Percentiles rank a stretch among this genome's conserved stretches.
Conservation (phyloP, 2,113 vertebrate genomes). For the Monarcha castaneiventris region DNA sequence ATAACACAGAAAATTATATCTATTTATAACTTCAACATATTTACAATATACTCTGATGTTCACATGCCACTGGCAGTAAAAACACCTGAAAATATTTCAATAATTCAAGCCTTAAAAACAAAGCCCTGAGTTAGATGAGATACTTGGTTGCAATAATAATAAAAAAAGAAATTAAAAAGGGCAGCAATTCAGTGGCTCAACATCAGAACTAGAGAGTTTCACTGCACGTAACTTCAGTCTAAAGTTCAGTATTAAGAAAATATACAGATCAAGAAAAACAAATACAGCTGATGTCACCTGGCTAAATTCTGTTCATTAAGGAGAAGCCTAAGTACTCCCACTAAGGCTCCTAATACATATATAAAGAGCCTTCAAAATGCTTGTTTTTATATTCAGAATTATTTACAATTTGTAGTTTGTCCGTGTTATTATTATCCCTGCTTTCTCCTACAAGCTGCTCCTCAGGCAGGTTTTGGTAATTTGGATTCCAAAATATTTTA, state of each 20-base stretch:
- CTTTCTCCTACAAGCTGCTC: neutral
- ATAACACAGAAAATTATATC: slow-evolving; percentile 48
- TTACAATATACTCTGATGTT: slow-evolving; percentile 37
- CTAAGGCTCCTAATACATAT: neutral
- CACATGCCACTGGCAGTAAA: neutral
- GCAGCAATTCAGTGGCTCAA: neutral
- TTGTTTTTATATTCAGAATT: neutral
- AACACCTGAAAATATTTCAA: slow-evolving; percentile 27
- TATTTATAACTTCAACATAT: slow-evolving; percentile 58
- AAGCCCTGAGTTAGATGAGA: neutral
- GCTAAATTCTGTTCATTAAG: neutral
- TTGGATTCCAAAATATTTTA: neutral
- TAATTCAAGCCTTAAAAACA: neutral
- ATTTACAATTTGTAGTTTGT: neutral
- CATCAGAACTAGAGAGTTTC: neutral
- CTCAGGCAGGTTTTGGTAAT: neutral
- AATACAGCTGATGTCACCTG: neutral
- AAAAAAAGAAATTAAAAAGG: neutral
- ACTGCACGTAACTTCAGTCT: neutral
- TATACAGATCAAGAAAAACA: neutral
- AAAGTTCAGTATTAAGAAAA: neutral
- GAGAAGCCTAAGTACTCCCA: neutral
- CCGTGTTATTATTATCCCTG: neutral
- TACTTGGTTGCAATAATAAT: neutral
- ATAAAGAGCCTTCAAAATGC: neutral